Base-by-base conservation (phyloP, 2,113 vertebrate genomes). In the Mesitornis unicolor region DNA sequence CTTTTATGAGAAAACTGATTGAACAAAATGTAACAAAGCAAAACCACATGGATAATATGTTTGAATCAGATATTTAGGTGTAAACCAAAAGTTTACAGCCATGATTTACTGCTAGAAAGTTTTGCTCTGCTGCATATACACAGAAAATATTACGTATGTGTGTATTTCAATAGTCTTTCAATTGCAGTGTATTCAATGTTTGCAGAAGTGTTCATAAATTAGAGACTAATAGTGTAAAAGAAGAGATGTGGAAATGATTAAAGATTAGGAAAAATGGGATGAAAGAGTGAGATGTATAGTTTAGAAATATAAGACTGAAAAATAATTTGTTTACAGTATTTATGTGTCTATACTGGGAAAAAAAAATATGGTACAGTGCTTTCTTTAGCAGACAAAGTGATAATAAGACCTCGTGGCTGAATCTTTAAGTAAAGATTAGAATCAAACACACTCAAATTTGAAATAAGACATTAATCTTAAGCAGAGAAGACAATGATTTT, bases 161-260 rank as follows among this genome's bases (percentile, higher is more conserved):
- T 51, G 16, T 7, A 43, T 64, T 89, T 53, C 31, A 53, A 16
- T 21, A 0, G 0, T 22, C 1, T 0, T 11, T 65, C 47, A 65
- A 75, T 83, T 45, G 29, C 6, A 36, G 5, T n/a, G 29, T 59
- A 54, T 63, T 67, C 21, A 19, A 2, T 67, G 7, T 57, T 75
- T 90, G n/a, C 24, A 48, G 15, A 89, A 67, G 6, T 25, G 2
- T 57, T 63, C 1, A 45, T 35, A 21, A 84, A 67, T 59, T 54
- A 45, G 6, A 67, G 42, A 57, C 8, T 28, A 87, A 20, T 16
- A 59, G 8, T 3, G 10, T 45, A 48, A 63, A 63, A 56, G 15
- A 83, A 69, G 21, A 73, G 2, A 38, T 24, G 3, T 26, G 6
- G 6, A 76, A 79, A 67, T 40, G 2, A 60, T 17, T 29, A 51